These are phyloP conservation scores for Zeuzera pyrina DNA, from an alignment of 2,888 invertebrate genomes.

Conservation along the genomic window DNA sequence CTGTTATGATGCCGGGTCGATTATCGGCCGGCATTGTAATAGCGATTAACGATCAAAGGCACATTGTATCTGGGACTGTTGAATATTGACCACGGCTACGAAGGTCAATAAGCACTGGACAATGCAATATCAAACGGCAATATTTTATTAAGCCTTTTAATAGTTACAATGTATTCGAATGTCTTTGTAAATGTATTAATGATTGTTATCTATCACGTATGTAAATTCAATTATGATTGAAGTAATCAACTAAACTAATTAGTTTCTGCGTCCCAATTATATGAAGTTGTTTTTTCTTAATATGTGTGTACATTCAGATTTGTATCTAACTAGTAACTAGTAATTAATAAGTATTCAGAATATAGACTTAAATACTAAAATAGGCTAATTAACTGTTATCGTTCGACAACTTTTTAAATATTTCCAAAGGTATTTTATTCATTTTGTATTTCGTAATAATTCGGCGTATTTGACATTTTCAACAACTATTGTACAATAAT, in stretches of 20 bases:
- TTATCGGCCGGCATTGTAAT: conserved; percentile 32
- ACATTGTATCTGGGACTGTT: conserved; percentile 25
- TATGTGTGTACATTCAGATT: too few relatives aligned
- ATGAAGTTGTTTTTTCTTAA: too few relatives aligned
- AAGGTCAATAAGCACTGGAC: conserved; percentile 15
- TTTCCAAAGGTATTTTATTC: too few relatives aligned
- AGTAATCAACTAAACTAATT: background rate
- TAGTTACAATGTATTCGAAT: conserved; percentile 5
- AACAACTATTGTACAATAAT: too few relatives aligned
- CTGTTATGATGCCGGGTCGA: conserved; percentile 28
- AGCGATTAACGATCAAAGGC: conserved; percentile 27
- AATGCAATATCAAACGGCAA: conserved; percentile 12
- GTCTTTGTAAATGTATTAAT: conserved; percentile 1
- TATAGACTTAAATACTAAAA: too few relatives aligned
- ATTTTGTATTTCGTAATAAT: too few relatives aligned
- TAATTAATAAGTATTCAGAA: too few relatives aligned
- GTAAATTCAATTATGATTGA: conserved; percentile 2
- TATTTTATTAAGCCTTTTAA: conserved; percentile 3
- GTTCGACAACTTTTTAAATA: too few relatives aligned
- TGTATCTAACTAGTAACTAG: too few relatives aligned
- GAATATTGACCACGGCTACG: conserved; percentile 24
- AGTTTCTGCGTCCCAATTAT: too few relatives aligned
- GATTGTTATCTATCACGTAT: conserved; percentile 3
- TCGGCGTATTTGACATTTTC: too few relatives aligned
- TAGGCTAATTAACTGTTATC: too few relatives aligned